phyloP scores from a whole-genome alignment of 2,888 invertebrate genomes.

The Hydrotaea cyrtoneurina region DNA sequence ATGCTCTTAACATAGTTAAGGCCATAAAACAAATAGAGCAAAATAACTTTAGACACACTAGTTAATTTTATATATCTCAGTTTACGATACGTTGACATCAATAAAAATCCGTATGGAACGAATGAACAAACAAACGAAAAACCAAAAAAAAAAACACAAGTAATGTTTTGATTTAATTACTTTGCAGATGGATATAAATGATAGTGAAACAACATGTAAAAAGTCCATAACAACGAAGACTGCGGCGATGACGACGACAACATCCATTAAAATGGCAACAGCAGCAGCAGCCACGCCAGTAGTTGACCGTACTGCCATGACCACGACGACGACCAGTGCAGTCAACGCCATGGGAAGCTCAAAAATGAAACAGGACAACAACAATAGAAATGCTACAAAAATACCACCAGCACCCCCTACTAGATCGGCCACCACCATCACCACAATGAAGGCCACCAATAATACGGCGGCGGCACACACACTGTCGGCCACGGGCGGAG shows the following conservation, averaged over 20 bases:
- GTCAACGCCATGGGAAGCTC: slow-evolving; percentile 66
- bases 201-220: slow-evolving; percentile 53
- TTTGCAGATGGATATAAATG: slow-evolving; percentile 71
- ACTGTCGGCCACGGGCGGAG: slow-evolving; percentile 55
- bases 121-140: no score
- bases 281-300: slow-evolving; percentile 69
- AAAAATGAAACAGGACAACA: slow-evolving; percentile 52
- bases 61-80: neutral
- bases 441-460: slow-evolving; percentile 74
- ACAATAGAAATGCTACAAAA: slow-evolving; percentile 38
- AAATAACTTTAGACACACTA: neutral
- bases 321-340: neutral
- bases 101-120: slow-evolving; percentile 38
- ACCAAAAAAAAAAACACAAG: slow-evolving; percentile 1
- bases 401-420: slow-evolving; percentile 45
- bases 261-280: slow-evolving; percentile 58
- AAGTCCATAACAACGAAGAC: slow-evolving; percentile 57
- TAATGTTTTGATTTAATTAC: slow-evolving; percentile 57
- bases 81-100: slow-evolving; percentile 21
- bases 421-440: slow-evolving; percentile 58
- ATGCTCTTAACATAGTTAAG: neutral
- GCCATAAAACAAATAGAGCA: neutral
- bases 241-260: slow-evolving; percentile 63
- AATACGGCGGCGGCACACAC: slow-evolving; percentile 70
- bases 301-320: slow-evolving; percentile 43